phyloP scores from a whole-genome alignment of 2,888 invertebrate species.

The Athetis lepigone region DNA sequence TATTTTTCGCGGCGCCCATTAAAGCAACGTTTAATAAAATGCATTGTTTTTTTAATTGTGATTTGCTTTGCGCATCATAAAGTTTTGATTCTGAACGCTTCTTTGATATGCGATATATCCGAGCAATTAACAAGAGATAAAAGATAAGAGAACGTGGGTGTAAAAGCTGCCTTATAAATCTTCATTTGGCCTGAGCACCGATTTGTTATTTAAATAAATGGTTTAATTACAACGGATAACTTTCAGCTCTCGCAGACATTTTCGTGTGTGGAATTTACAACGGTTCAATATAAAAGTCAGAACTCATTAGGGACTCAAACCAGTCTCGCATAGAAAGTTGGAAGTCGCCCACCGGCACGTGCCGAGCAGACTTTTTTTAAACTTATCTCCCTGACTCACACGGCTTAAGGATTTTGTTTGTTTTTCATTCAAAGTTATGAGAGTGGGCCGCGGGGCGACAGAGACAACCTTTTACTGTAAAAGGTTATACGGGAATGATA shows the following conservation, averaged over 20 bases:
- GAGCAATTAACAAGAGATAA: slow-evolving; percentile 51
- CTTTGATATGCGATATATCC: slow-evolving; percentile 51
- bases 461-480: slow-evolving; percentile 44
- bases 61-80: slow-evolving; percentile 58
- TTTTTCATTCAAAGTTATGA: slow-evolving; percentile 56
- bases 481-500: slow-evolving; percentile 58
- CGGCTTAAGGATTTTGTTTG: slow-evolving; percentile 49
- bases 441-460: slow-evolving; percentile 36
- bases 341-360: slow-evolving; percentile 55
- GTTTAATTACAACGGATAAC: slow-evolving; percentile 45
- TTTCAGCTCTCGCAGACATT: slow-evolving; percentile 24
- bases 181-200: slow-evolving; percentile 38
- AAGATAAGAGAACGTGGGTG: slow-evolving; percentile 51
- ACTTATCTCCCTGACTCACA: slow-evolving; percentile 48
- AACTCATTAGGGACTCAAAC: slow-evolving; percentile 54
- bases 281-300: slow-evolving; percentile 45
- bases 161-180: slow-evolving; percentile 45
- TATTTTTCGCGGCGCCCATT: slow-evolving; percentile 72
- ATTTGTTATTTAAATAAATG: slow-evolving; percentile 45
- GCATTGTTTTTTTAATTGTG: slow-evolving; percentile 59
- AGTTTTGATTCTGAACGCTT: slow-evolving; percentile 46
- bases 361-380: slow-evolving; percentile 54
- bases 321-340: slow-evolving; percentile 55
- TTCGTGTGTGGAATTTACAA: slow-evolving; percentile 35
- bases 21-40: slow-evolving; percentile 62